These are phyloP conservation scores for Morus bassanus DNA, from an alignment of 2,797 vertebrate species.

Conservation along the genomic window DNA sequence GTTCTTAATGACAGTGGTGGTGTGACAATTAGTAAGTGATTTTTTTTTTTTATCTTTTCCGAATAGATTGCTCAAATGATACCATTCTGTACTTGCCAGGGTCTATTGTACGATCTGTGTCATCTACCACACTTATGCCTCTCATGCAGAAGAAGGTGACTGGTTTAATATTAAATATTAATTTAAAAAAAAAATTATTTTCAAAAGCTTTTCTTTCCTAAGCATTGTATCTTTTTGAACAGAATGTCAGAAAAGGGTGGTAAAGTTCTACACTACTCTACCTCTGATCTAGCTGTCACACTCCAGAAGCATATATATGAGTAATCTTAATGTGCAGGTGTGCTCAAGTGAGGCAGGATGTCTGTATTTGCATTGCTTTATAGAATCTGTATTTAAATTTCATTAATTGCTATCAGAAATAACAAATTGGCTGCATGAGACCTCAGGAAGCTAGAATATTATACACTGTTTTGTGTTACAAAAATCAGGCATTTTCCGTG, in stretches of 20 bases:
- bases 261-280: neutral
- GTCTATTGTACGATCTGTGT: neutral
- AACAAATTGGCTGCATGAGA: conserved; percentile 19
- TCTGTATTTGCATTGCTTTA: conserved; percentile 53
- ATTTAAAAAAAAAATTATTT: neutral
- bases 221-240: neutral
- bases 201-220: neutral
- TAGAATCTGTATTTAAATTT: conserved; percentile 44
- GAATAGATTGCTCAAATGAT: neutral
- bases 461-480: neutral
- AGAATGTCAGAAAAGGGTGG: neutral
- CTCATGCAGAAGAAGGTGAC: neutral
- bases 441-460: conserved; percentile 18
- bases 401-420: conserved; percentile 64
- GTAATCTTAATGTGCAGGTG: conserved; percentile 57
- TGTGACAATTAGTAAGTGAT: neutral
- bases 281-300: conserved; percentile 23
- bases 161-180: neutral
- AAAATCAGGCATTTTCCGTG: neutral
- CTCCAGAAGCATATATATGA: neutral
- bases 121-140: neutral
- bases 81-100: neutral
- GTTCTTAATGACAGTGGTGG: neutral
- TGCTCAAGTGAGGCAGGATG: conserved; percentile 18
- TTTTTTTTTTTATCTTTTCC: neutral